Evolutionary conservation across 2,797 vertebrate species (phyloP).

Genomic region (Paguma larvata): DNA sequence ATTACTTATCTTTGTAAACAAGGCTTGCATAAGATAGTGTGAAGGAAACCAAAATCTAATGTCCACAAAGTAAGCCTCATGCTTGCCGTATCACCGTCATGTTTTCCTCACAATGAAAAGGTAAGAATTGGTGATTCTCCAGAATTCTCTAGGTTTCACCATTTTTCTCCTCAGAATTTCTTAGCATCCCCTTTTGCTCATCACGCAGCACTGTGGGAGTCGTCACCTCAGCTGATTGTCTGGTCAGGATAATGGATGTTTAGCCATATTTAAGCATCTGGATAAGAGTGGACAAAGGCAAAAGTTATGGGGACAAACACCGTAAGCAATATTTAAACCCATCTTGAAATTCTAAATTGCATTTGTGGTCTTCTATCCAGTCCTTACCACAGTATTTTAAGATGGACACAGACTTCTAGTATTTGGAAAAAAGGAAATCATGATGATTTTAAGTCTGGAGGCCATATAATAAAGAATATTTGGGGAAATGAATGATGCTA

Average conservation of each 20-base stretch:
- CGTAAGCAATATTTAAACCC: background rate
- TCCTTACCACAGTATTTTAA: background rate
- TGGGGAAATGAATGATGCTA: background rate
- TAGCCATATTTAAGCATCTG: background rate
- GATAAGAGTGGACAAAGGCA: background rate
- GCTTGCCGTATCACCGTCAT: background rate
- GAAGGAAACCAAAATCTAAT: background rate
- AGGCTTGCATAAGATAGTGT: background rate
- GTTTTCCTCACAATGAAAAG: background rate
- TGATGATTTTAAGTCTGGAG: background rate
- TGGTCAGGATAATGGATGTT: background rate
- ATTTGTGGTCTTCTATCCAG: background rate
- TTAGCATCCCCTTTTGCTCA: background rate
- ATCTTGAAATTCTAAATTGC: background rate
- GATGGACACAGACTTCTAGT: background rate
- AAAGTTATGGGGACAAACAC: background rate
- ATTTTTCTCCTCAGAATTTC: background rate
- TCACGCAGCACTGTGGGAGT: background rate
- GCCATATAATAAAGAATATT: background rate
- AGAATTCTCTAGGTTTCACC: background rate
- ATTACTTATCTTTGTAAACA: background rate
- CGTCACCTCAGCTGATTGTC: background rate
- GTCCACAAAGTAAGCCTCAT: background rate
- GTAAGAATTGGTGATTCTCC: background rate
- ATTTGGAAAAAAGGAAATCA: conserved; percentile 18